phyloP scores from a whole-genome alignment of 2,113 vertebrate genomes.

The Acinonyx jubatus region DNA sequence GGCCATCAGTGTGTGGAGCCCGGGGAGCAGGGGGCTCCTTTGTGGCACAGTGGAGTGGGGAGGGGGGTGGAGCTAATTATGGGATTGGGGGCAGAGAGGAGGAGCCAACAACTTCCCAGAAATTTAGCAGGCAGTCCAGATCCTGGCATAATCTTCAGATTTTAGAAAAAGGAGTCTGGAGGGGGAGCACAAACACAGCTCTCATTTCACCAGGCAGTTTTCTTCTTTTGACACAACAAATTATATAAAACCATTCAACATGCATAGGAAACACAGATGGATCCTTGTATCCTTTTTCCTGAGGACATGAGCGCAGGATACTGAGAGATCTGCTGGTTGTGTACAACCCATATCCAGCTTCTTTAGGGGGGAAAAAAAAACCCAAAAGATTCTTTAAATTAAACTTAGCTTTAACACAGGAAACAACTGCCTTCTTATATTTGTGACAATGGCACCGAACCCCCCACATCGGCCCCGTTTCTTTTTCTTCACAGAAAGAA shows the following conservation, averaged over 20 bases:
- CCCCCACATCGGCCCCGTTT: not conserved
- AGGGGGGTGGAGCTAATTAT: not conserved
- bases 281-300: not conserved
- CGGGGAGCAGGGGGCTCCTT: no score
- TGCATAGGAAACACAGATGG: not conserved
- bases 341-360: not conserved
- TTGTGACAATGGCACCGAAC: not conserved
- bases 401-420: not conserved
- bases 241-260: not conserved
- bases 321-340: not conserved
- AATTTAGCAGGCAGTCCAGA: not conserved
- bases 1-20: not conserved
- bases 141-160: not conserved
- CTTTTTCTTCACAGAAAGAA: not conserved
- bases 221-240: slow-evolving; percentile 1
- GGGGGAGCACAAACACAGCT: not conserved
- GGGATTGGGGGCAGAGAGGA: not conserved
- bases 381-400: not conserved
- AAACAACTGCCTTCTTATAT: not conserved
- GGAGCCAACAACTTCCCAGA: not conserved
- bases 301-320: not conserved
- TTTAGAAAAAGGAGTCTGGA: not conserved
- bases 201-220: not conserved
- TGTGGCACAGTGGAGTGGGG: not conserved
- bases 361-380: not conserved